Evolutionary conservation across 1,140 invertebrate genomes (phyloP), one percentile per base, ranked within the genome.

Genomic region (Drosophila neocordata): DNA sequence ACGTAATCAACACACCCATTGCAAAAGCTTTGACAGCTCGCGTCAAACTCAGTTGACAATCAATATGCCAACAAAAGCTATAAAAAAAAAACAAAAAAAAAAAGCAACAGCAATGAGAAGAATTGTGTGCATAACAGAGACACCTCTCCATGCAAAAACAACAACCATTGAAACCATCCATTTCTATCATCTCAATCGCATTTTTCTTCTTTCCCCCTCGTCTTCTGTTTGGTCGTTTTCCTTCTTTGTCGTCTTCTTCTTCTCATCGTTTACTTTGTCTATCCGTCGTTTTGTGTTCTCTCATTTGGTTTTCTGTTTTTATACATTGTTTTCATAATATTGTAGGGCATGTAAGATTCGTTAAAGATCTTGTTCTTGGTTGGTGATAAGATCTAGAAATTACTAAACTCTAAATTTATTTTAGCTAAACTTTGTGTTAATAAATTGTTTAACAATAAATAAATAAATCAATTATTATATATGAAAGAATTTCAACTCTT

Each of bases 11-110:
- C 59, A 69, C 53, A 63, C 65, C 52, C 75, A 72, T 34, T 69
- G 78, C 78, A 51, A 73, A 13, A 48, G 27, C 68, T 31, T 37
- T 41, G 78, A 81, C 78, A 69, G 65, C 68, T 53, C 68, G 63
- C 77, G 73, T 77, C 79, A 77, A 77, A 81, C 73, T 69, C 69
- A 82, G 77, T 82, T 76, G 78, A 81, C 78, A 73, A 72, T 73
- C 68, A 73, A 76, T 76, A 71, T 63, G 58, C 53, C 56, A 61
- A 35, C 57, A 62, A 52, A 41, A 56, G 41, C 53, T 58, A 58
- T 38, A 60, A 58, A 2, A 60, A 37, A n/a, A 64, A n/a, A 18
- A 48, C 24, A 11, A 71, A 69, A 69, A 31, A 70, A 57, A 27
- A 18, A 65, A n/a, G 15, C 57, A 56, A 52, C 27, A 56, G 41